Conservation (phyloP, 2,113 vertebrate genomes). For the Gymnocephalus cernua region DNA sequence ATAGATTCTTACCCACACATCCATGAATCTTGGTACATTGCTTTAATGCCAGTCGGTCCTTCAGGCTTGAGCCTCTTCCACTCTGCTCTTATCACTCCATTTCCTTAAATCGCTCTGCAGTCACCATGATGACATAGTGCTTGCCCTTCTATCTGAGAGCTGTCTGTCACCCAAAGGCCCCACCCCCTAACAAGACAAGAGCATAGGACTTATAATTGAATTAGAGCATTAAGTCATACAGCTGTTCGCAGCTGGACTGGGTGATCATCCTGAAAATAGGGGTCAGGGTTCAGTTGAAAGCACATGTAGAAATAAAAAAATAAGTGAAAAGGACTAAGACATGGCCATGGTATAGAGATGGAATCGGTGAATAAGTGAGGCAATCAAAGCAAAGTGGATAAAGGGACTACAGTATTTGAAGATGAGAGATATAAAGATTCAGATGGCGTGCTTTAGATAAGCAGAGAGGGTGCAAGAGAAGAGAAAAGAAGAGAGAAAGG, state of each 20-base stretch:
- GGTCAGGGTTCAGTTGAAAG: neutral
- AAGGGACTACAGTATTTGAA: slow-evolving; percentile 5
- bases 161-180: slow-evolving; percentile 65
- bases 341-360: neutral
- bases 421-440: neutral
- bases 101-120: slow-evolving; percentile 74
- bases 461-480: slow-evolving; percentile 33
- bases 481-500: slow-evolving; percentile 25
- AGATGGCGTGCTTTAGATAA: slow-evolving; percentile 37
- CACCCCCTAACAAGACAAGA: slow-evolving; percentile 49
- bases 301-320: neutral
- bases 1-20: slow-evolving; percentile 38
- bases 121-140: slow-evolving; percentile 73
- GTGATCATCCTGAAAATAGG: neutral
- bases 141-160: slow-evolving; percentile 75
- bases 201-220: slow-evolving; percentile 40
- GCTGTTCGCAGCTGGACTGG: slow-evolving; percentile 15
- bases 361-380: slow-evolving; percentile 11
- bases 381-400: slow-evolving; percentile 35
- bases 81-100: slow-evolving; percentile 80
- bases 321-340: neutral
- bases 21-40: slow-evolving; percentile 48
- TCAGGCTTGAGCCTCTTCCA: slow-evolving; percentile 71
- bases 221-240: slow-evolving; percentile 45
- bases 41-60: slow-evolving; percentile 81